Conservation (phyloP, 2,113 vertebrate genomes). For the Drymodes brunneopygia region DNA sequence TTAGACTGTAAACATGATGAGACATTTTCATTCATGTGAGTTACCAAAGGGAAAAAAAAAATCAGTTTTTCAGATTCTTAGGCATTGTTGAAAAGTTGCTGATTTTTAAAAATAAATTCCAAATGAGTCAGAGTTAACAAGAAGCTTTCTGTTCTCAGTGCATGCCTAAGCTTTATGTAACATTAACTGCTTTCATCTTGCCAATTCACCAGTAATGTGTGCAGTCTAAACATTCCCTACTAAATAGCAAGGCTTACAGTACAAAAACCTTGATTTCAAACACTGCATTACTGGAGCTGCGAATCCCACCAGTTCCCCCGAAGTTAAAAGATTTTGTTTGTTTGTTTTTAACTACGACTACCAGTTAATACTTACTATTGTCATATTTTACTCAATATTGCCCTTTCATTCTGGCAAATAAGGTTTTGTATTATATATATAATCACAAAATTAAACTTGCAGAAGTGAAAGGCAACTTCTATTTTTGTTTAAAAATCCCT, state of each 20-base stretch:
- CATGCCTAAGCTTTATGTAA: neutral
- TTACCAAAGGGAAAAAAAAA: neutral
- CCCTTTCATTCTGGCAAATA: neutral
- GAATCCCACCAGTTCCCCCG: neutral
- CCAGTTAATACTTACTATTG: neutral
- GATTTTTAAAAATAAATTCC: neutral
- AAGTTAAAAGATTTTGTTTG: neutral
- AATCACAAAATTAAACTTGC: slow-evolving; percentile 28
- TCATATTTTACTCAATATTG: neutral
- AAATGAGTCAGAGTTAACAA: neutral
- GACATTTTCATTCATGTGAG: neutral
- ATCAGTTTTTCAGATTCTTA: neutral
- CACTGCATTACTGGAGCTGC: neutral
- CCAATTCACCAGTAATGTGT: neutral
- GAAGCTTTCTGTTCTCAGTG: neutral
- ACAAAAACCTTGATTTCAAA: neutral
- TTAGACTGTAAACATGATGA: neutral
- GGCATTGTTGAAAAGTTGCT: neutral
- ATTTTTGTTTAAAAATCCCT: slow-evolving; percentile 72
- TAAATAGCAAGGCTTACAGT: neutral
- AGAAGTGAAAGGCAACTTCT: slow-evolving; percentile 52
- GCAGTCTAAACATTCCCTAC: neutral
- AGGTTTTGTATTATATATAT: neutral
- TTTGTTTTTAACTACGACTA: neutral
- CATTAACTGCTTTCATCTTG: neutral